Conservation (phyloP, 2,888 invertebrate genomes). For the Hirtodrosophila confusa region DNA sequence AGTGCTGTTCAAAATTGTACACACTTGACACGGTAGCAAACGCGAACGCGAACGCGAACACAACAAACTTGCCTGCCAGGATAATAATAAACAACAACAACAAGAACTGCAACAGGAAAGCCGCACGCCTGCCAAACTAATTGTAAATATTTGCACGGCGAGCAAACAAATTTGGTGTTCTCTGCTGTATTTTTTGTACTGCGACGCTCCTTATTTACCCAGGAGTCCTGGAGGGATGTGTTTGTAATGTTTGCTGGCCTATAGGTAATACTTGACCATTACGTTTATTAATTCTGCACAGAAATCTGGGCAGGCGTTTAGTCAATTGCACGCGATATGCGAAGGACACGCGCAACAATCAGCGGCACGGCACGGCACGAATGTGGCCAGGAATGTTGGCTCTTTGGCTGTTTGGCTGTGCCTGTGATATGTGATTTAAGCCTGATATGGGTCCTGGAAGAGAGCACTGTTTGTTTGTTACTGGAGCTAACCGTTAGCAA, state of each 20-base stretch:
- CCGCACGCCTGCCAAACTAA: conserved; percentile 53
- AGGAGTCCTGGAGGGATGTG: conserved; percentile 4
- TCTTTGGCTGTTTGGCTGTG: neutral
- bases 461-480: conserved; percentile 8
- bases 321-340: conserved; percentile 53
- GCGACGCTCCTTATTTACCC: conserved; percentile 8
- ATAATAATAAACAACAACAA: conserved; percentile 30
- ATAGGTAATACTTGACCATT: conserved; percentile 50
- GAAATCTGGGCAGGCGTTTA: conserved; percentile 43
- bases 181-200: conserved; percentile 9
- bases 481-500: conserved; percentile 2
- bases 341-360: conserved; percentile 48
- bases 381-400: conserved; percentile 13
- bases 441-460: conserved; percentile 53
- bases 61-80: conserved; percentile 18
- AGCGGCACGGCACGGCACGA: conserved; percentile 55
- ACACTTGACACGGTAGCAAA: conserved; percentile 15
- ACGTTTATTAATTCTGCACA: conserved; percentile 53
- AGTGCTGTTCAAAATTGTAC: conserved; percentile 5
- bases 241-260: conserved; percentile 41
- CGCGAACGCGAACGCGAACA: conserved; percentile 19
- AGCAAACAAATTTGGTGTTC: conserved; percentile 49
- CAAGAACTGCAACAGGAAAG: conserved; percentile 35
- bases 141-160: conserved; percentile 61
- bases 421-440: conserved; percentile 39